Percentiles rank a stretch among this genome's conserved stretches.
These are phyloP conservation scores for Aramus guarauna DNA, from an alignment of 2,113 vertebrate genomes.

Conservation along the genomic window DNA sequence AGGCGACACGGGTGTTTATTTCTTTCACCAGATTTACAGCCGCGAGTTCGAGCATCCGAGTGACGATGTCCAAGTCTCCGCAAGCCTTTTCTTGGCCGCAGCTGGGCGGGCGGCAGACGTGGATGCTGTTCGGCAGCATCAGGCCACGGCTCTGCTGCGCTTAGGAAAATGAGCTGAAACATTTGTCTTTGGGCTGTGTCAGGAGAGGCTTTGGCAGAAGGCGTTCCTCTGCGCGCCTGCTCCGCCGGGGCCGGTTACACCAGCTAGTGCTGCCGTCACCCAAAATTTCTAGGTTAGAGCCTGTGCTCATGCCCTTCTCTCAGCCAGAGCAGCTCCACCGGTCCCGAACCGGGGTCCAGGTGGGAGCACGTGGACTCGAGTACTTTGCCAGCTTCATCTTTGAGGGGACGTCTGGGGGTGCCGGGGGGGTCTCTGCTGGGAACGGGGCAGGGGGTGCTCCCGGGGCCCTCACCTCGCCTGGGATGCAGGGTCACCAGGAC, in stretches of 20 bases:
- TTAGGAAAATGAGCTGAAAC: neutral
- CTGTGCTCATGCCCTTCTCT: neutral
- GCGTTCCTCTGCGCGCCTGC: neutral
- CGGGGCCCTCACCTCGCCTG: neutral
- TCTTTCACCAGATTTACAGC: slow-evolving; percentile 12
- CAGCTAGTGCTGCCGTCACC: neutral
- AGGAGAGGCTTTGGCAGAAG: neutral
- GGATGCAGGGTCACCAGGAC: neutral
- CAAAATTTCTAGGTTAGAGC: neutral
- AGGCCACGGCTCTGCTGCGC: neutral
- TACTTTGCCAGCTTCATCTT: neutral
- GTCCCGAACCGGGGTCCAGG: rapidly evolving
- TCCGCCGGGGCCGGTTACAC: neutral
- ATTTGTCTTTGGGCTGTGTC: neutral
- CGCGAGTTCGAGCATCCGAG: neutral
- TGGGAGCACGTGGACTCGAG: neutral
- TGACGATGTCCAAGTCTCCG: neutral
- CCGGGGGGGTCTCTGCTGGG: neutral
- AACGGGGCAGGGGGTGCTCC: rapidly evolving
- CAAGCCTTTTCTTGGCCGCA: neutral
- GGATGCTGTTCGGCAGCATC: neutral
- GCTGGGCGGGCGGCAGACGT: neutral
- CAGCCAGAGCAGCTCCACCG: neutral
- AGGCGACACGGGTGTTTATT: neutral
- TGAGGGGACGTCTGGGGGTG: neutral